Percentiles rank a stretch among this genome's conserved stretches.
Conservation (phyloP, 2,797 vertebrate species). For the Malurus leucopterus region DNA sequence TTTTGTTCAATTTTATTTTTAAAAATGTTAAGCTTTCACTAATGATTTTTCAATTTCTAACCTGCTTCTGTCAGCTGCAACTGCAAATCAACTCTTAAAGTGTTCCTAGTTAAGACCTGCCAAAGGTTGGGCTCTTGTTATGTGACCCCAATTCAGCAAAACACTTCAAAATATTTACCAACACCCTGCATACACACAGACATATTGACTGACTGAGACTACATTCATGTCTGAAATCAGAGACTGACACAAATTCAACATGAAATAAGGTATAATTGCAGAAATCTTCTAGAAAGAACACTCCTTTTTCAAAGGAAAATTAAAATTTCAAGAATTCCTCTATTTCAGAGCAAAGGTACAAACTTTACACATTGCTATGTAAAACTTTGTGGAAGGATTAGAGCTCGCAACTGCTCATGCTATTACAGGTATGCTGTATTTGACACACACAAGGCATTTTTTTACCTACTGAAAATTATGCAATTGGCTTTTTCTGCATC, state of each 20-base stretch:
- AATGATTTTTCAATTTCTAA: slow-evolving; percentile 3
- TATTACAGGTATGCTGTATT: background rate
- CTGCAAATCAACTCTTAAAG: background rate
- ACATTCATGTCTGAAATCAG: background rate
- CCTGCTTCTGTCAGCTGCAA: background rate
- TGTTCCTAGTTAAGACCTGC: background rate
- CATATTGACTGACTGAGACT: background rate
- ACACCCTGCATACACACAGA: background rate
- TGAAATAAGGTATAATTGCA: background rate
- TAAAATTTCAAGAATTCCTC: background rate
- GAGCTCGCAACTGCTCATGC: background rate
- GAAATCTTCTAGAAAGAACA: background rate
- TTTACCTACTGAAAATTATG: background rate
- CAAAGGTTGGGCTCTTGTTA: background rate
- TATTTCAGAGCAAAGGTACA: background rate
- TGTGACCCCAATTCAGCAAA: background rate
- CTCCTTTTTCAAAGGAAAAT: background rate
- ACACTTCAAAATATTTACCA: background rate
- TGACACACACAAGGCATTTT: background rate
- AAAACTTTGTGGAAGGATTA: background rate
- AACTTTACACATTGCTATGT: background rate
- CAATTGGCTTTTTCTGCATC: background rate
- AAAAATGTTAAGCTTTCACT: slow-evolving; percentile 28
- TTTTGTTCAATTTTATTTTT: slow-evolving; percentile 39
- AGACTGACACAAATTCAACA: background rate